Base-by-base conservation (phyloP, 2,113 vertebrate species). In the Tetrax tetrax region DNA sequence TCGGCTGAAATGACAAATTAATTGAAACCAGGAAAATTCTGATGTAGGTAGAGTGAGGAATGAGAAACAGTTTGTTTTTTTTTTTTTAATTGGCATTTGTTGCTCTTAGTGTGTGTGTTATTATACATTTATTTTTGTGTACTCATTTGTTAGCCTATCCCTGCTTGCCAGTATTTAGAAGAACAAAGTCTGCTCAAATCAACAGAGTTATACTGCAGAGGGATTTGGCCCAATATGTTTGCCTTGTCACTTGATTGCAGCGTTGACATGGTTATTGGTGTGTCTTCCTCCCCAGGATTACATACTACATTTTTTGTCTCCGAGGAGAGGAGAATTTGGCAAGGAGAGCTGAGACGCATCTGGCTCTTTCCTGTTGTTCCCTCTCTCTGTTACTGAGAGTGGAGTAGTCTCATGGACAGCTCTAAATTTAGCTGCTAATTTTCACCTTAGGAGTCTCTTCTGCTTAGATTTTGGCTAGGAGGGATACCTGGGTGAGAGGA, bases 291-390 rank as follows among this genome's bases (percentile, higher is more conserved):
- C 54, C 25, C 77, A 45, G 47, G 19, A 95, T 85, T 91, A 57
- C 50, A 31, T 18, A 33, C 72, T 41, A 45, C 74, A 27, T 89
- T 92, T 93, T 93, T 69, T 86, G 61, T 93, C 81, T 96, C 89
- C 3, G 15, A 90, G 83, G 80, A 89, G 57, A 77, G 59, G n/a
- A 79, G 43, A 71, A 60, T 84, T 89, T 92, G 95, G 83, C 57
- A 9, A 91, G 35, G 65, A 84, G 38, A 47, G n/a, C n/a, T 6
- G 6, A 89, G 80, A 92, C 93, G 86, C n/a, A 84, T 95, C 83
- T 89, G 48, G 19, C 69, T 89, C 74, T 75, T 97, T 91, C 89
- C 83, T 94, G 80, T 96, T 95, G 88, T 96, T 96, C 45, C 47
- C 10, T 83, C 76, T 54, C 41, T 89, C 83, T 45, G 16, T 88